Base-by-base conservation (phyloP, 2,113 vertebrate genomes). In the Entelurus aequoreus region DNA sequence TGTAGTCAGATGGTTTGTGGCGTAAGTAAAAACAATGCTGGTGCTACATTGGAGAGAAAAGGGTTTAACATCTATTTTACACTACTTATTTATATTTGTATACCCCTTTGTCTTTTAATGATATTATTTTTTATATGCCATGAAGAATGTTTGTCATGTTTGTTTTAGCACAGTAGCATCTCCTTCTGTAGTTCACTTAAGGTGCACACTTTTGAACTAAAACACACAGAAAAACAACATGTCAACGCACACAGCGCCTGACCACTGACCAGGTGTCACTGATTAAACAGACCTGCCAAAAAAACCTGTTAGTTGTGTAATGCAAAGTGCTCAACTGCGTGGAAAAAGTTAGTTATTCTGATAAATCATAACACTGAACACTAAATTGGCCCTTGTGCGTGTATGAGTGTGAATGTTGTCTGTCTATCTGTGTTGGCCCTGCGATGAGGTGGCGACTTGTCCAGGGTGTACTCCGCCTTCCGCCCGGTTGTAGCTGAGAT, bases 251-350 rank as follows among this genome's bases (percentile, higher is more conserved):
- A 44, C 38, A 57, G 9, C 6, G 8, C n/a, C 55, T 21, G 55
- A 57, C 44, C 44, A 44, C 55, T 21, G 55, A 57, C 44, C 21
- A 44, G 55, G 16, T 57, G 55, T 57, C 55, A 57, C 55, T 57
- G 40, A 57, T 57, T 57, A 21, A 46, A 57, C 55, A 13, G 40
- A 19, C 14, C 37, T 46, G 37, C n/a, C 6, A 14, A n/a, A 13
- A 40, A 40, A 55, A 28, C 2, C 8, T 35, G 54, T 40, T 57
- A 19, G 38, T 57, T 57, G 12, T 42, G 40, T 57, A 19, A 57
- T 40, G 21, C 16, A 12, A 10, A 15, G 35, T 57, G 40, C 55
- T 57, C 6, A 19, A 57, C 5, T 44, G 53, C 5, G 7, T 21
- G 11, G 55, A 57, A 57, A 42, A 40, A 44, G 55, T 57, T 57